Evolutionary conservation across 2,797 vertebrate species (phyloP), one percentile per base, ranked within the genome.

Genomic region (Parambassis ranga): DNA sequence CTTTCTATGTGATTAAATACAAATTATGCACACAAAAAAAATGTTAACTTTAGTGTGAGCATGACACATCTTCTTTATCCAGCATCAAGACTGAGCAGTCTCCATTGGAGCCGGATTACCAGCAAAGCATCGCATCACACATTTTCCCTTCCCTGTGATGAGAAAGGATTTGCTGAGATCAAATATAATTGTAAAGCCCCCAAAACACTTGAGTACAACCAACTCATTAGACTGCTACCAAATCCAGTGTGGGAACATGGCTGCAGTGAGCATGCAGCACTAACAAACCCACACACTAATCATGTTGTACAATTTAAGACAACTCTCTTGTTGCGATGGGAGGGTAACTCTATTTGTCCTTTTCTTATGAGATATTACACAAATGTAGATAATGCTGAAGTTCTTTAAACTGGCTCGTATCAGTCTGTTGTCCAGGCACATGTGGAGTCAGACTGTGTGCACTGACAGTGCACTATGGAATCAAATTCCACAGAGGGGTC

Each of bases 131-230:
- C 63, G 59, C 5, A 62, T 43, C 50, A 43, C 49, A 39, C 19
- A 62, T 68, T 50, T 75, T 50, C 41, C 7, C 5, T 47, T 73
- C 38, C 27, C 57, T 42, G 23, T 3, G 11, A 62, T 64, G 63
- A 81, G 51, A 78, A 69, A 62, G 63, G 74, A 77, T 81, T 84
- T 79, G 39, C 49, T 0, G 8, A 68, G 63, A 77, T 79, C 70
- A 77, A 58, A 77, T 69, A 51, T 46, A 61, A 58, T 63, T 58
- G 36, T 58, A 48, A 68, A 73, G 15, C 20, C 42, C 23, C 58
- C 28, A 64, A 67, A 71, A 70, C 48, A 70, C 56, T 72, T 31
- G 19, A 65, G 46, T 42, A 58, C 41, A 68, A 59, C 52, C 47
- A 70, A 70, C 50, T 76, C 51, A 65, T 76, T 56, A 71, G 41